Percentiles rank a stretch among this genome's conserved stretches.
Conservation (phyloP, 2,113 vertebrate genomes). For the Xiphorhynchus elegans region DNA sequence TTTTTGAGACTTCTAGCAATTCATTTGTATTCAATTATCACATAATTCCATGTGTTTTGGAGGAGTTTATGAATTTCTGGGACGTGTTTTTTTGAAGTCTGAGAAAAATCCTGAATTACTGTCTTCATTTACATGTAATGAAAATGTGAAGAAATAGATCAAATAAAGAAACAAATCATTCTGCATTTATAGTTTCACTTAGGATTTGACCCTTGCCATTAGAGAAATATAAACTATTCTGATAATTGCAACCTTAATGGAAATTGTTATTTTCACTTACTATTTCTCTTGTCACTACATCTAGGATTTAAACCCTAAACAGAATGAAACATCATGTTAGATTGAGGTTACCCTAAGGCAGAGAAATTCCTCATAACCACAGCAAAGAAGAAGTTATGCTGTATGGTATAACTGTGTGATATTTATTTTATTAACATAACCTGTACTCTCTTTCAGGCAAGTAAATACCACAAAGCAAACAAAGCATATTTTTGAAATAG, state of each 20-base stretch:
- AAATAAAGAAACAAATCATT: background rate
- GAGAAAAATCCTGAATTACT: background rate
- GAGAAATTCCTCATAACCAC: background rate
- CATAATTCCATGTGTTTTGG: background rate
- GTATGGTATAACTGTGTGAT: background rate
- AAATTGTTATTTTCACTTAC: background rate
- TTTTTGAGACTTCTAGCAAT: background rate
- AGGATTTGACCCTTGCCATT: background rate
- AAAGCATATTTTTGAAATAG: background rate
- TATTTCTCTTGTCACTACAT: background rate
- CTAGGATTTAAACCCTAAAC: background rate
- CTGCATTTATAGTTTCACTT: background rate
- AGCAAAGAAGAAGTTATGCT: background rate
- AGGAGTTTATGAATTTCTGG: background rate
- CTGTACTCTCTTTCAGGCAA: background rate
- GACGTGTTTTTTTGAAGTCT: background rate
- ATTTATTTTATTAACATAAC: background rate
- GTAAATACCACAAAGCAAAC: background rate
- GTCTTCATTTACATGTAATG: background rate
- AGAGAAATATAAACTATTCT: background rate
- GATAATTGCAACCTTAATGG: background rate
- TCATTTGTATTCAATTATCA: background rate
- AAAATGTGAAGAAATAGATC: background rate
- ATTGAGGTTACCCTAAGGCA: background rate
- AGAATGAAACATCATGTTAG: background rate